Conservation (phyloP, 92 coral and sea anemone species). For the Umimayanthus kanabou region DNA sequence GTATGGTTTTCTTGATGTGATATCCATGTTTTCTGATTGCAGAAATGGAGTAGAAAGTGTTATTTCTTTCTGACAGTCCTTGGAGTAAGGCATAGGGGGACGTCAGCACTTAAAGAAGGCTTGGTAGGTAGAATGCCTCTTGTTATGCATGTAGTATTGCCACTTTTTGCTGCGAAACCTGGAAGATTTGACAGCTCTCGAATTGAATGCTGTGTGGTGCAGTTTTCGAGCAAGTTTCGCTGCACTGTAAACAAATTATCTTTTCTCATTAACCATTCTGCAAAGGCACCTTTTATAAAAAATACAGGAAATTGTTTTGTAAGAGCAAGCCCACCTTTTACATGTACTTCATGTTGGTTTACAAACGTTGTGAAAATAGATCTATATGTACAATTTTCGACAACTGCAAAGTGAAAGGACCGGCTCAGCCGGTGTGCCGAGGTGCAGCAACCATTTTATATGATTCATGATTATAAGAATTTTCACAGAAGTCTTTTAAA, state of each 20-base stretch:
- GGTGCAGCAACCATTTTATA: neutral
- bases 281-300: too few relatives aligned
- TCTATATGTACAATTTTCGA: neutral
- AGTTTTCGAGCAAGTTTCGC: slow-evolving; percentile 25
- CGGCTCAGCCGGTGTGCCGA: neutral
- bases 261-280: neutral
- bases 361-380: neutral
- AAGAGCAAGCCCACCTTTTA: neutral
- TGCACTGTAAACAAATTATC: slow-evolving; percentile 5
- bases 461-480: too few relatives aligned
- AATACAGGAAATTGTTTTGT: neutral
- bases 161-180: neutral
- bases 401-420: neutral
- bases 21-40: slow-evolving; percentile 31
- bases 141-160: neutral
- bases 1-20: slow-evolving; percentile 53
- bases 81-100: neutral
- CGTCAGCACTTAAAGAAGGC: neutral
- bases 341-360: neutral
- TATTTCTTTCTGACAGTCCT: neutral
- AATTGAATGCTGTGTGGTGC: neutral
- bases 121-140: neutral
- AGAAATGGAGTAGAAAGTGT: slow-evolving; percentile 30
- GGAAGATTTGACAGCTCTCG: slow-evolving; percentile 24
- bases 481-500: neutral